These are phyloP conservation scores for Hirtodrosophila confusa DNA, from an alignment of 2,888 invertebrate species.

Conservation along the genomic window DNA sequence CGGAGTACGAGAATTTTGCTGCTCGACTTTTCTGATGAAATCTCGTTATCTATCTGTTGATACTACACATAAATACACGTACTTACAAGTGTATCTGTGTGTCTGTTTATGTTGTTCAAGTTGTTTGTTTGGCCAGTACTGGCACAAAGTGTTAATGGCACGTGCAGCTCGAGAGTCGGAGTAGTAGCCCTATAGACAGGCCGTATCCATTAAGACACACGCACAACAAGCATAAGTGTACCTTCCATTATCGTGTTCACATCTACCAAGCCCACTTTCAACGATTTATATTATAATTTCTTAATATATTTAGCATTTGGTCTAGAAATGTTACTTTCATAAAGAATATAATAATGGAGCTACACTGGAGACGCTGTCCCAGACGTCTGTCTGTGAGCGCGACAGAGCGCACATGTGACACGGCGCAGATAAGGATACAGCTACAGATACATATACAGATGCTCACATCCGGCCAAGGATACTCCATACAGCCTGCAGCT, in stretches of 20 bases:
- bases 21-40: conserved; percentile 67
- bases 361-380: not conserved
- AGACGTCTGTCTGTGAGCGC: conserved; percentile 14
- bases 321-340: not conserved
- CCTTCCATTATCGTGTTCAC: too few relatives aligned
- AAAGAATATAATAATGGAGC: conserved; percentile 22
- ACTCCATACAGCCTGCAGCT: conserved; percentile 30
- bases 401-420: conserved; percentile 35
- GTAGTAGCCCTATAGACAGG: conserved; percentile 4
- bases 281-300: not conserved
- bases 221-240: not conserved
- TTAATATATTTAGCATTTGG: too few relatives aligned
- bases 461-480: conserved; percentile 31
- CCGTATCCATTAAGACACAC: not conserved
- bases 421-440: conserved; percentile 30
- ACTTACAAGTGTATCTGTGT: conserved; percentile 22
- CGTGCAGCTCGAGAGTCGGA: conserved; percentile 58
- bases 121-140: conserved; percentile 38
- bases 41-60: conserved; percentile 60
- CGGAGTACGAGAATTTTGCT: conserved; percentile 35
- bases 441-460: conserved; percentile 8
- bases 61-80: conserved; percentile 9
- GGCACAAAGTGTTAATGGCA: conserved; percentile 79
- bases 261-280: too few relatives aligned
- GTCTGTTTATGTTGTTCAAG: conserved; percentile 18